These are phyloP conservation scores for Eledona agricola DNA, from an alignment of 2,888 invertebrate genomes.

Conservation along the genomic window DNA sequence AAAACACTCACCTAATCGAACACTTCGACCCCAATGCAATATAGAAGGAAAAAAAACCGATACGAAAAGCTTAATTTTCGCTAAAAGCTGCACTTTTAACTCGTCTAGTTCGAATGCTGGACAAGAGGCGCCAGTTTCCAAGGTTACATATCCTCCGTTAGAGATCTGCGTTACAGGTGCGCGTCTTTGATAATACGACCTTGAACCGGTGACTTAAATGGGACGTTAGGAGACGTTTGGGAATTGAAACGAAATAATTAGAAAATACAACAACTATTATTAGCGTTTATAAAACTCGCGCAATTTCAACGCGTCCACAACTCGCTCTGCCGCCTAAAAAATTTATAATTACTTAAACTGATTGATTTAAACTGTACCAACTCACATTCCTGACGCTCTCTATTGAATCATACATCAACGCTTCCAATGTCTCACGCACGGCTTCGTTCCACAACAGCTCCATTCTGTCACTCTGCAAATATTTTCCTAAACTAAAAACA, in stretches of 20 bases:
- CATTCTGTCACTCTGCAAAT: constrained; percentile 70
- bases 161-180: constrained; percentile 1
- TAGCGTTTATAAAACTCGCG: constrained; percentile 46
- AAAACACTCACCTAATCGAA: neutral
- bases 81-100: neutral
- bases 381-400: constrained; percentile 68
- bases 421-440: constrained; percentile 69
- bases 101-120: neutral
- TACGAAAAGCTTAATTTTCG: neutral
- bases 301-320: constrained; percentile 49
- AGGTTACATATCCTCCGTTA: neutral
- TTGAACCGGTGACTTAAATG: too few species aligned
- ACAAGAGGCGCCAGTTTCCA: constrained; percentile 7
- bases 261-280: neutral
- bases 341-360: constrained; percentile 10
- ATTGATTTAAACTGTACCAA: constrained; percentile 29
- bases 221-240: too few species aligned
- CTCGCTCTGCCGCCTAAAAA: constrained; percentile 50
- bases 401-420: constrained; percentile 70
- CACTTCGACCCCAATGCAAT: constrained; percentile 1
- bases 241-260: too few species aligned
- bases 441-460: constrained; percentile 70
- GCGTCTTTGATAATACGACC: constrained; percentile 1
- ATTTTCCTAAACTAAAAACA: constrained; percentile 74
- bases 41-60: neutral